Percentiles rank a stretch among this genome's conserved stretches.
Conservation (phyloP, 1,140 invertebrate species). For the Drosophila kohkoa region DNA sequence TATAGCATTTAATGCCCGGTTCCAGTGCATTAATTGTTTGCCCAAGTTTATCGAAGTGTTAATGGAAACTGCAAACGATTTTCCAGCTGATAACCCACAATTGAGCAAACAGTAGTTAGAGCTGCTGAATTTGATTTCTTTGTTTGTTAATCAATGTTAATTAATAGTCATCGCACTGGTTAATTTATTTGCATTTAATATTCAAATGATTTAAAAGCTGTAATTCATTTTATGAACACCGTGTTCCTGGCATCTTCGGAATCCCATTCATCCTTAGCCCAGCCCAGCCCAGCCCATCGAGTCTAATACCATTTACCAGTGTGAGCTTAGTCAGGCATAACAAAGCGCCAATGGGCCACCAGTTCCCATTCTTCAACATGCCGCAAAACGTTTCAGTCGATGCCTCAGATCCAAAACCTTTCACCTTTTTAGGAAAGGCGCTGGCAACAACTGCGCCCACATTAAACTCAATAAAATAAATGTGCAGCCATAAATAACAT, state of each 20-base stretch:
- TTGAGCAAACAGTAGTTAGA: background rate
- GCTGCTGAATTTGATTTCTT: conserved; percentile 1
- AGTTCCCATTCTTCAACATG: conserved; percentile 36
- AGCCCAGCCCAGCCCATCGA: conserved; percentile 8
- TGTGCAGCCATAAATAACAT: conserved; percentile 75
- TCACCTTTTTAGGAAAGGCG: conserved; percentile 47
- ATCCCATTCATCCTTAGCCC: conserved; percentile 22
- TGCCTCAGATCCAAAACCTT: conserved; percentile 20
- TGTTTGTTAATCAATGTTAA: conserved; percentile 3
- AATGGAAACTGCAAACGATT: conserved; percentile 15
- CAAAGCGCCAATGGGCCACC: conserved; percentile 52
- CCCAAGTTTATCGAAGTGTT: conserved; percentile 19
- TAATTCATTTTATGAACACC: conserved; percentile 38
- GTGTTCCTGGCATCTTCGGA: conserved; percentile 40
- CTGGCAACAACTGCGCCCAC: conserved; percentile 66
- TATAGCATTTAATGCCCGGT: conserved; percentile 36
- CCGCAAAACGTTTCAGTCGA: background rate
- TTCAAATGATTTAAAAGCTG: conserved; percentile 19
- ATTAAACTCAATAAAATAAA: conserved; percentile 81
- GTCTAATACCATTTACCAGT: conserved; percentile 38
- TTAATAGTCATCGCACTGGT: background rate
- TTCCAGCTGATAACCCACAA: background rate
- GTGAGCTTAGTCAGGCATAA: conserved; percentile 46
- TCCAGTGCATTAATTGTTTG: conserved; percentile 27
- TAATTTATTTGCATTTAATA: conserved; percentile 35